Base-by-base conservation (phyloP, 2,113 vertebrate genomes). In the Pedetes capensis region DNA sequence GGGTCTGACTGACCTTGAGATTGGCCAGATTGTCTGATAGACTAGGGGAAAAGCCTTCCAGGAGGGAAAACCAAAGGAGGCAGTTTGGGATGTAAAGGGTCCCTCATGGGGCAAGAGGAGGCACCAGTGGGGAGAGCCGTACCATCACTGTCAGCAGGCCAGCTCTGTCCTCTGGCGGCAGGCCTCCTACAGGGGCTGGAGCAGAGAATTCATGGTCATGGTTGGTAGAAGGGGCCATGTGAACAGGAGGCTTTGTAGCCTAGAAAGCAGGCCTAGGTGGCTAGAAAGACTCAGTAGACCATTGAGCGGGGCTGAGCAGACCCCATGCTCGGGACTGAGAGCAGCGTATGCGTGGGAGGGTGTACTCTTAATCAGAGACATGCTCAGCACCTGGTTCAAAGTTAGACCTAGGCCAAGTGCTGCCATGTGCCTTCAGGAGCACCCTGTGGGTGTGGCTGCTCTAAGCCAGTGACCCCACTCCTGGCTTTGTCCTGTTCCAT, bases 111-210 rank as follows among this genome's bases (percentile, higher is more conserved):
- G 66, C 59, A n/a, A 32, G 49, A 5, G 49, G 25, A 63, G 63
- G 39, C 22, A 8, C 34, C 39, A 27, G 37, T 64, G 39, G 53
- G 78, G 57, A 80, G 25, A 13, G 16, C 14, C 8, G n/a, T 42
- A 16, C 39, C 68, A 72, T 42, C 57, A 25, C 32, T 11, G 20
- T 64, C 59, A 57, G 71, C 90, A 93, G 72, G 53, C 37, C 0
- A 8, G 55, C 42, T 71, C 78, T 47, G 32, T 78, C n/a, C 78
- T 34, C 2, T 9, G 59, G 25, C 37, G 14, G 14, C 59, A 11
- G 78, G 6, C 13, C 29, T 10, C 3, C 32, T 11, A 1, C 0
- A 0, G 53, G 16, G 12, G 20, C 51, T 37, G 27, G 32, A 13
- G 55, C n/a, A 55, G 49, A 23, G n/a, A 39, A 23, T 57, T 57